Conservation (phyloP, 2,797 vertebrate genomes). For the Acanthopagrus latus region DNA sequence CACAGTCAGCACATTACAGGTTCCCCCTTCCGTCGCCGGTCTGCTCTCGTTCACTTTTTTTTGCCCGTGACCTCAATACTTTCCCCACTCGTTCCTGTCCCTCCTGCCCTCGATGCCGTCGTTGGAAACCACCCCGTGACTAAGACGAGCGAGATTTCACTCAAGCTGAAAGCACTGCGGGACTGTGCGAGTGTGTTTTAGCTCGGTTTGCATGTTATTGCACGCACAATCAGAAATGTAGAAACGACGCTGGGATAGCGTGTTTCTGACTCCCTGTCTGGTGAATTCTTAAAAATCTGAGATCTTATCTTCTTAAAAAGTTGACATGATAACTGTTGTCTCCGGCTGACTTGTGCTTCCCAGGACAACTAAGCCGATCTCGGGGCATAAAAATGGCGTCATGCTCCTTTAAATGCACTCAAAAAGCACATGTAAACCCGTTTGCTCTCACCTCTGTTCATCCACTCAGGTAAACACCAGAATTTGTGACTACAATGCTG, state of each 20-base stretch:
- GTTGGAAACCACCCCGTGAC: too few relatives aligned
- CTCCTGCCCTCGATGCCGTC: neutral
- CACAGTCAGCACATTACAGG: slow-evolving; percentile 69
- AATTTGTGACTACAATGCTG: neutral
- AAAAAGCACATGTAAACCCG: too few relatives aligned
- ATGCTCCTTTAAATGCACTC: neutral
- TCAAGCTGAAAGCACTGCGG: neutral
- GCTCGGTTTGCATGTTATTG: neutral
- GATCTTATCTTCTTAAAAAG: too few relatives aligned
- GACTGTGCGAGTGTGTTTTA: neutral
- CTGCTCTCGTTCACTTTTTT: neutral
- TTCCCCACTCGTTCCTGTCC: slow-evolving; percentile 27
- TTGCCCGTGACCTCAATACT: slow-evolving; percentile 12
- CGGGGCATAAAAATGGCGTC: neutral
- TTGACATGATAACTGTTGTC: neutral
- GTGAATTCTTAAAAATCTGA: neutral
- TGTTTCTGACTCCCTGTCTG: neutral
- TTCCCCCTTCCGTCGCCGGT: slow-evolving; percentile 20
- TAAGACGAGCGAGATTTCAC: neutral
- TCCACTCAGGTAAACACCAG: too few relatives aligned
- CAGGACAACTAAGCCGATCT: neutral
- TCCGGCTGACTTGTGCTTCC: too few relatives aligned
- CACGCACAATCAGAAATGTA: neutral
- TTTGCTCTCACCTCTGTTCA: neutral
- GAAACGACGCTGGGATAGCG: too few relatives aligned